phyloP scores from a whole-genome alignment of 2,797 vertebrate species.

The Streptopelia turtur region DNA sequence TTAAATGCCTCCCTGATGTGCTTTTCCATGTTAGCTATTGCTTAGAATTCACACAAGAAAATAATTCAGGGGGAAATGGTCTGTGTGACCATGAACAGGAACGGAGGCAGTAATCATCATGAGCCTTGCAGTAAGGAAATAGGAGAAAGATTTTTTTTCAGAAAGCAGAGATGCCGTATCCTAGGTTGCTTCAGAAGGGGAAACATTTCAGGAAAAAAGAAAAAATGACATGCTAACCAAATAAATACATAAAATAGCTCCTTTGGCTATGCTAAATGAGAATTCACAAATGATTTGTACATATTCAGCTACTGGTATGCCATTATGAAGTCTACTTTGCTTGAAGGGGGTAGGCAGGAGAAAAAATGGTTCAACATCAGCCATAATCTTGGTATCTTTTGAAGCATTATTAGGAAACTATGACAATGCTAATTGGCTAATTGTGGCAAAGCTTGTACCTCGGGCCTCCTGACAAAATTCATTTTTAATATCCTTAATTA shows the following conservation, averaged over 20 bases:
- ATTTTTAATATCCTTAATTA: neutral
- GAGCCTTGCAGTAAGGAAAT: neutral
- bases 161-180: neutral
- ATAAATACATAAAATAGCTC: neutral
- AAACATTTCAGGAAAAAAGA: slow-evolving; percentile 12
- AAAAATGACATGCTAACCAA: neutral
- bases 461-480: neutral
- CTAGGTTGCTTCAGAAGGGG: neutral
- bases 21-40: neutral
- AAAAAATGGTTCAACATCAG: neutral
- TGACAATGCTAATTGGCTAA: neutral
- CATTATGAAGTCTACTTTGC: neutral
- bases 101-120: neutral
- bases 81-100: neutral
- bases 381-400: neutral
- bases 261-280: neutral
- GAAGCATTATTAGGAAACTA: neutral
- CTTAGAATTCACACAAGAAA: neutral
- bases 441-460: neutral
- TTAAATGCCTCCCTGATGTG: neutral
- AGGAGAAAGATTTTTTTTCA: neutral
- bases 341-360: neutral
- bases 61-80: neutral
- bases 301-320: neutral
- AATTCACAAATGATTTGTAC: neutral